These are phyloP conservation scores for Gryllus bimaculatus DNA, from an alignment of 1,140 invertebrate species.

Conservation along the genomic window DNA sequence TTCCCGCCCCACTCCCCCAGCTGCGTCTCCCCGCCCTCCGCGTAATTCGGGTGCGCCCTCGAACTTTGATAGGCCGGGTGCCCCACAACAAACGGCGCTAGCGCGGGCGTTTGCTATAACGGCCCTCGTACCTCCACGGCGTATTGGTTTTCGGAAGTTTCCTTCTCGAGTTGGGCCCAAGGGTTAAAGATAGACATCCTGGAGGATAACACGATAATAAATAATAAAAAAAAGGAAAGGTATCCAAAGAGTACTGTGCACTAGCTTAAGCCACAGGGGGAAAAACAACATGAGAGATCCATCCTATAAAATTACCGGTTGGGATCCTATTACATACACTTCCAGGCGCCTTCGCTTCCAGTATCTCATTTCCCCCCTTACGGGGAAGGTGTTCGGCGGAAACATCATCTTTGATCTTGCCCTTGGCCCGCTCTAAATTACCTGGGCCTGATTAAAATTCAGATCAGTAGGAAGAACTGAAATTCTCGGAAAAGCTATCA, in stretches of 20 bases:
- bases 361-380: no score
- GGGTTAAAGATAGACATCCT: not conserved
- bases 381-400: not conserved
- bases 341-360: not conserved
- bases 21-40: no score
- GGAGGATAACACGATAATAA: no score
- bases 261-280: no score
- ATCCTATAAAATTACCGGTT: not conserved
- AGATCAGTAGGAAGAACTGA: not conserved
- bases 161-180: not conserved
- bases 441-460: not conserved
- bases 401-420: slow-evolving; percentile 5
- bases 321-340: not conserved
- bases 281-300: not conserved
- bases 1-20: no score
- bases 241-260: not conserved
- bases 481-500: not conserved
- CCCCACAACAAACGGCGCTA: no score
- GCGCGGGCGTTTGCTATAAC: not conserved
- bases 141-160: no score
- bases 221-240: not conserved
- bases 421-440: not conserved
- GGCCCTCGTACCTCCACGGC: not conserved
- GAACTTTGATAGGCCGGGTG: no score
- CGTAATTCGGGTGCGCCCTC: no score